Evolutionary conservation across 2,888 invertebrate genomes (phyloP), one percentile per base, ranked within the genome.

Genomic region (Tenthredo mesomela): DNA sequence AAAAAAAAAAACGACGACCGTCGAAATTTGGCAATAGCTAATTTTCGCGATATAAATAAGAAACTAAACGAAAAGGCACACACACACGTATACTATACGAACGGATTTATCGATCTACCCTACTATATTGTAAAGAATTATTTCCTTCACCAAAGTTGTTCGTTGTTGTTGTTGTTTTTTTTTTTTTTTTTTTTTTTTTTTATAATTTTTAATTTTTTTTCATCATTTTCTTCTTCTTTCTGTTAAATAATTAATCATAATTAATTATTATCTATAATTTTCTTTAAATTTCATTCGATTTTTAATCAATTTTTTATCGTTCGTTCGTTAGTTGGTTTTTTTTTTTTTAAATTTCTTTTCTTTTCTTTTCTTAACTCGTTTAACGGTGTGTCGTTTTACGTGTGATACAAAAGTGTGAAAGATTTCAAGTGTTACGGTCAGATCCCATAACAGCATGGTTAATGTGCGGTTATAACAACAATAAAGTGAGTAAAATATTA

Each of bases 371-470:
- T n/a, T 7, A 50, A 54, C n/a, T n/a, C 54, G 54, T 54, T 21
- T n/a, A n/a, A 40, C 71, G 71, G 15, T 71, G 71, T 40, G 21
- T 71, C 71, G n/a, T n/a, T n/a, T n/a, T n/a, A n/a, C n/a, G 71
- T 71, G 75, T 43, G 43, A 15, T 67, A n/a, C 29, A 18, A 15
- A 33, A 70, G 70, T 70, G 70, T 37, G 7, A 70, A 29, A 18
- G 67, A 67, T 67, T 70, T 37, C 70, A 47, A 70, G 37, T 54
- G 25, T n/a, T 77, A 29, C 77, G 29, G 7, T 77, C 54, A 25
- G 47, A 75, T 12, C 47, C 33, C 18, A 70, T 75, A 40, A 77
- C 77, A 50, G 77, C 54, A 58, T 77, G 77, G 77, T 50, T 54
- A 33, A 77, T 77, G 33, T 77, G 54, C 77, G 33, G n/a, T 54